These are phyloP conservation scores for Blastobasis adustella DNA, from an alignment of 2,888 invertebrate genomes.

Conservation along the genomic window DNA sequence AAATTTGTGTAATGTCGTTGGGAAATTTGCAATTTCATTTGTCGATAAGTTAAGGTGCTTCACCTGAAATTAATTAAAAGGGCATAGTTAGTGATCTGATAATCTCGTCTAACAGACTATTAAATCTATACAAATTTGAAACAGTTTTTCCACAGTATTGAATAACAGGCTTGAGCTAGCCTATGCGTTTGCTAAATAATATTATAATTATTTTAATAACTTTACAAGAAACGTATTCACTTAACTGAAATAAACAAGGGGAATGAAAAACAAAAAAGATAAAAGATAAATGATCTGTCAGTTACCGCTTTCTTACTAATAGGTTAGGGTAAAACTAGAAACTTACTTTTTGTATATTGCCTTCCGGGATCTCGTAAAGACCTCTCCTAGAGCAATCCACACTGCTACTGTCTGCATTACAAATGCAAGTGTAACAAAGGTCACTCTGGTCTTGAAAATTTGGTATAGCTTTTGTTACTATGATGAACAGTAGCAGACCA, in stretches of 20 bases:
- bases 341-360: slow-evolving; percentile 49
- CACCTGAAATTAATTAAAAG: slow-evolving; percentile 63
- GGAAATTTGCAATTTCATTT: slow-evolving; percentile 76
- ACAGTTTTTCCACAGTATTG: too few relatives aligned
- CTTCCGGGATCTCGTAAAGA: slow-evolving; percentile 50
- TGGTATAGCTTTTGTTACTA: slow-evolving; percentile 26
- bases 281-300: too few relatives aligned
- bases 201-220: too few relatives aligned
- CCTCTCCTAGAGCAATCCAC: slow-evolving; percentile 53
- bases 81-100: neutral
- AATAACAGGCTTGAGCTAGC: too few relatives aligned
- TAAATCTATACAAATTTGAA: too few relatives aligned
- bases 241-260: too few relatives aligned
- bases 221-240: too few relatives aligned
- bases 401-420: slow-evolving; percentile 38
- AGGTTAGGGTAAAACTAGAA: too few relatives aligned
- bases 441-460: slow-evolving; percentile 46
- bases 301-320: too few relatives aligned
- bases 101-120: too few relatives aligned
- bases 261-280: too few relatives aligned
- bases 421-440: slow-evolving; percentile 48
- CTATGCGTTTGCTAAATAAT: too few relatives aligned
- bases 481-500: slow-evolving; percentile 31
- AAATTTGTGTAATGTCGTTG: slow-evolving; percentile 43
- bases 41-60: slow-evolving; percentile 78